Percentiles rank a stretch among this genome's conserved stretches.
These are phyloP conservation scores for Drosophila equinoxialis DNA, from an alignment of 1,140 invertebrate genomes.

Conservation along the genomic window DNA sequence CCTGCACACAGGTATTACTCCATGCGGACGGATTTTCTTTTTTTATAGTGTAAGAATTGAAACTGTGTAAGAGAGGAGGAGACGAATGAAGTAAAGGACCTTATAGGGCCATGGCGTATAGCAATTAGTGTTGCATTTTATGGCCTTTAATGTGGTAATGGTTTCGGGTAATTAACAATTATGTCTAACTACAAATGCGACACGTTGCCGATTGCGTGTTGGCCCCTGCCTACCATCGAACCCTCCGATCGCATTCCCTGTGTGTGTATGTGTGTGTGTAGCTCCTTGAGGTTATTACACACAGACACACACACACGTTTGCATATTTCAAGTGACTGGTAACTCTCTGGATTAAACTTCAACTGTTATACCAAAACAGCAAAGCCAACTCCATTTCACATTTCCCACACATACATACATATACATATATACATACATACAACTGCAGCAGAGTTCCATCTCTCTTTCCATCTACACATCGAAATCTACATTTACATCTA, in stretches of 20 bases:
- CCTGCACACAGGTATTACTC: too few relatives aligned
- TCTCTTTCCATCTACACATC: neutral
- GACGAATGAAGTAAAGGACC: neutral
- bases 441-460: slow-evolving; percentile 32
- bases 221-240: neutral
- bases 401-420: slow-evolving; percentile 18
- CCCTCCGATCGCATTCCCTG: neutral
- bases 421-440: neutral
- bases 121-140: slow-evolving; percentile 81
- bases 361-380: slow-evolving; percentile 15
- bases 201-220: slow-evolving; percentile 77
- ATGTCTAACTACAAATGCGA: slow-evolving; percentile 81
- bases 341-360: slow-evolving; percentile 29
- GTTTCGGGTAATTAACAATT: slow-evolving; percentile 81
- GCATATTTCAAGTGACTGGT: slow-evolving; percentile 70
- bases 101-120: slow-evolving; percentile 55
- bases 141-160: slow-evolving; percentile 81
- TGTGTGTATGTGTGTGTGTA: neutral
- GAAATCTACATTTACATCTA: neutral
- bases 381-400: slow-evolving; percentile 51
- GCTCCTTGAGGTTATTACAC: slow-evolving; percentile 57
- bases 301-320: slow-evolving; percentile 46
- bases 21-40: too few relatives aligned
- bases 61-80: neutral
- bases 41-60: neutral